A percentile compares a stretch with the other conserved stretches of the same genome.
Evolutionary conservation across 2,797 vertebrate species (phyloP).

Genomic region (Masticophis lateralis): DNA sequence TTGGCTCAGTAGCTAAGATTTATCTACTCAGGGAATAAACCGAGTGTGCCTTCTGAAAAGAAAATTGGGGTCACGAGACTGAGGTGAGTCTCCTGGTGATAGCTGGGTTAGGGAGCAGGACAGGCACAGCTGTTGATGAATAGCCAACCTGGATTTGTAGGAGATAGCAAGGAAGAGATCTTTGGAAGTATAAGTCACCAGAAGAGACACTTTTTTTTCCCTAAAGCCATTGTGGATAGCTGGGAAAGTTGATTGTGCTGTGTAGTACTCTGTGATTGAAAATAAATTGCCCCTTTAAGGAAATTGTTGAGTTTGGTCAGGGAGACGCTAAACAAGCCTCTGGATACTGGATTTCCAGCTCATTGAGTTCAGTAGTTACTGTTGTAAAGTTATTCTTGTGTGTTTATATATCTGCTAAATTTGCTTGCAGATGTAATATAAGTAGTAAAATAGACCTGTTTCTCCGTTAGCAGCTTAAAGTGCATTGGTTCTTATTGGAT

Average conservation of each 20-base stretch:
- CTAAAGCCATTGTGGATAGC: not conserved
- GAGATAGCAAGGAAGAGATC: not conserved
- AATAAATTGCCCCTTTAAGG: not conserved
- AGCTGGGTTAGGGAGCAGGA: not conserved
- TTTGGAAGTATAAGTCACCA: not conserved
- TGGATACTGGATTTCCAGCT: not conserved
- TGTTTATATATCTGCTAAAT: not conserved
- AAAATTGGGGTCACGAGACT: not conserved
- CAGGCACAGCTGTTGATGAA: not conserved
- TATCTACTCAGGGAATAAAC: not conserved
- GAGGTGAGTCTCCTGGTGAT: not conserved
- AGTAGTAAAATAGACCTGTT: not conserved
- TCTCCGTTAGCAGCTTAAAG: not conserved
- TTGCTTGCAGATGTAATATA: not conserved
- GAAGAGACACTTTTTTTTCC: rapidly evolving
- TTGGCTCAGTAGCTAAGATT: not conserved
- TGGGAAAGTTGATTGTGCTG: not conserved
- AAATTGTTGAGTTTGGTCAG: not conserved
- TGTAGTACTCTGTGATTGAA: not conserved
- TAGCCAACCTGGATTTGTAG: not conserved
- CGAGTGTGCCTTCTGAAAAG: not conserved
- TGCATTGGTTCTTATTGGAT: not conserved
- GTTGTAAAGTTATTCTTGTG: not conserved
- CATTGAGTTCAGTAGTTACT: not conserved
- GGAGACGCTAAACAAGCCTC: not conserved